Base-by-base conservation (phyloP, 2,113 vertebrate genomes). In the Malurus elegans region DNA sequence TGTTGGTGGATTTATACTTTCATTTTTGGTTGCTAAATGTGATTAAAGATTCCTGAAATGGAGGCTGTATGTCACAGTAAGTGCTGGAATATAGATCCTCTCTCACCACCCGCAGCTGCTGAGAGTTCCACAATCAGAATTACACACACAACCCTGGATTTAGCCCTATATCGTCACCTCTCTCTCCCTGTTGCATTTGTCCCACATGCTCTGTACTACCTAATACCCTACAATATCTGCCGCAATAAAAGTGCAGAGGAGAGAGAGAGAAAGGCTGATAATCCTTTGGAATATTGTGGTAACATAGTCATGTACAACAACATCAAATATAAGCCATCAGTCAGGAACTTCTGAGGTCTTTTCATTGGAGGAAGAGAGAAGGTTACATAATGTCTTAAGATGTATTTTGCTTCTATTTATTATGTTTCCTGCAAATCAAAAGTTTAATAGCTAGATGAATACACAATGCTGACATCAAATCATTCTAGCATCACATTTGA, bases 401-500 rank as follows among this genome's bases (percentile, higher is more conserved):
- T 31, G 6, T 23, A 17, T 71, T 89, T 83, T 36, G 47, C 17
- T 48, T 92, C 3, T 70, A 6, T 34, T 70, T 51, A 8, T 8
- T 32, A 18, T 34, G 4, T 70, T 47, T 51, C 7, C 26, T 53
- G 36, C 48, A 66, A 79, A 83, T 79, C 7, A 21, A 32, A 62
- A 48, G 3, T 28, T 44, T 38, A 25, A 62, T 38, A 62, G 3
- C 3, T 48, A 36, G 11, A 26, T n/a, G 8, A 84, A 67, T n/a
- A 4, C 9, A 61, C 9, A 26, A 0, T 28, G 57, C 14, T 20
- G 24, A 21, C 3, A 34, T 19, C 5, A 73, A 82, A 34, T 45
- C 2, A 0, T 71, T 38, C 14, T 29, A 42, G 7, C 32, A 31
- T 7, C 0, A 0, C 7, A 10, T 29, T 54, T 16, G 67, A 81